Conservation (phyloP, 2,888 invertebrate genomes). For the Lissocephala sabroskyi region DNA sequence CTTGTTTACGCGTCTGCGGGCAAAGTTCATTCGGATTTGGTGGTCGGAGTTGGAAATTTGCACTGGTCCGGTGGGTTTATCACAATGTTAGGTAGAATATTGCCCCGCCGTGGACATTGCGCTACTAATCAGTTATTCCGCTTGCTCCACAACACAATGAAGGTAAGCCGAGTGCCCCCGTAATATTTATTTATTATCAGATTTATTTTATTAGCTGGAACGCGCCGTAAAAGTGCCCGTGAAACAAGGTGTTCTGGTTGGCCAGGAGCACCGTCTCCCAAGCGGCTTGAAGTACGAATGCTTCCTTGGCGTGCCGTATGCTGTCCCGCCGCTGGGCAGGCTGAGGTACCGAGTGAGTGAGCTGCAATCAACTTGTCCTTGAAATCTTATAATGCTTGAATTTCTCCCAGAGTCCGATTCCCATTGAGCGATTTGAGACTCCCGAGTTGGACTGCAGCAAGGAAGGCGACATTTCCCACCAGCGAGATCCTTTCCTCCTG, state of each 20-base stretch:
- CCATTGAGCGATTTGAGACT: conserved; percentile 55
- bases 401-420: conserved; percentile 59
- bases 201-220: background rate
- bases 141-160: conserved; percentile 38
- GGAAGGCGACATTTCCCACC: conserved; percentile 62
- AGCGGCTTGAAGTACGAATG: conserved; percentile 72
- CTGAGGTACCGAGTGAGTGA: conserved; percentile 68
- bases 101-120: conserved; percentile 2
- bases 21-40: too few species aligned
- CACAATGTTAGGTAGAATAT: conserved; percentile 13
- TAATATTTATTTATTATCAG: background rate
- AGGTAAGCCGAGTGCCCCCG: conserved; percentile 16
- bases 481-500: conserved; percentile 52
- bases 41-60: too few species aligned
- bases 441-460: conserved; percentile 64
- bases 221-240: conserved; percentile 58
- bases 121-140: conserved; percentile 14
- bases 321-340: conserved; percentile 74
- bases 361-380: background rate
- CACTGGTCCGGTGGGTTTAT: too few species aligned
- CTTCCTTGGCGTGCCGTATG: conserved; percentile 76
- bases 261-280: conserved; percentile 68
- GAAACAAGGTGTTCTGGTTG: conserved; percentile 74
- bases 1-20: too few species aligned
- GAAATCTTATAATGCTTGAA: too few species aligned